A percentile compares a stretch with the other conserved stretches of the same genome.
Conservation (phyloP, 2,888 invertebrate species). For the Cheilosia pagana region DNA sequence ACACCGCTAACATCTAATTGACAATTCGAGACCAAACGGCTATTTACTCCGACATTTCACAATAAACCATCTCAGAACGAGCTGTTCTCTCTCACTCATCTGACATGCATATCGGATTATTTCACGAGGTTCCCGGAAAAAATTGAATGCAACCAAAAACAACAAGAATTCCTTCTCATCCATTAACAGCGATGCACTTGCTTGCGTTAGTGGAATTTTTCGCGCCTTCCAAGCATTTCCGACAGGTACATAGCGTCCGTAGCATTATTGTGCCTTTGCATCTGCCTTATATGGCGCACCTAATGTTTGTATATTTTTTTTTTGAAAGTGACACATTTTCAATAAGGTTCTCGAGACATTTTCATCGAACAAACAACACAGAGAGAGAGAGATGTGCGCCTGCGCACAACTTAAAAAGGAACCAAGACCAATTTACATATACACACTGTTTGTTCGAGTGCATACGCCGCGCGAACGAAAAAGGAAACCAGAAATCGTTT, state of each 20-base stretch:
- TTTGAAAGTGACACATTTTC: conserved; percentile 63
- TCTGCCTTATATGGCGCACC: conserved; percentile 41
- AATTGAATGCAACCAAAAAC: not conserved
- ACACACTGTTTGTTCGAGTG: conserved; percentile 24
- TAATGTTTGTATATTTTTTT: conserved; percentile 12
- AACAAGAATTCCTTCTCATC: conserved; percentile 20
- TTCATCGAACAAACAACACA: conserved; percentile 22
- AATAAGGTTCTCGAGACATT: conserved; percentile 40
- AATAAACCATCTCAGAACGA: conserved; percentile 29
- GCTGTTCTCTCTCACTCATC: not conserved
- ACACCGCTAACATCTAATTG: conserved; percentile 28
- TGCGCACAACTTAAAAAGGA: conserved; percentile 28
- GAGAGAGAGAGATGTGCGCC: conserved; percentile 19
- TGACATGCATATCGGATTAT: conserved; percentile 42
- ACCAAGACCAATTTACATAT: conserved; percentile 47
- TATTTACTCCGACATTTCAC: conserved; percentile 37
- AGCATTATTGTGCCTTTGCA: conserved; percentile 12
- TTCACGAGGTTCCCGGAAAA: conserved; percentile 46
- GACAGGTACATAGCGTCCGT: conserved; percentile 41
- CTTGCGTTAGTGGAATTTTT: conserved; percentile 39
- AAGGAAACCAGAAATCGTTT: conserved; percentile 44
- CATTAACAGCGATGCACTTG: conserved; percentile 25
- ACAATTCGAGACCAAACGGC: conserved; percentile 49
- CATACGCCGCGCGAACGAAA: not conserved
- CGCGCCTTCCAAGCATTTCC: conserved; percentile 61